Base-by-base conservation (phyloP, 2,888 invertebrate species). In the Scaptomyza flava region DNA sequence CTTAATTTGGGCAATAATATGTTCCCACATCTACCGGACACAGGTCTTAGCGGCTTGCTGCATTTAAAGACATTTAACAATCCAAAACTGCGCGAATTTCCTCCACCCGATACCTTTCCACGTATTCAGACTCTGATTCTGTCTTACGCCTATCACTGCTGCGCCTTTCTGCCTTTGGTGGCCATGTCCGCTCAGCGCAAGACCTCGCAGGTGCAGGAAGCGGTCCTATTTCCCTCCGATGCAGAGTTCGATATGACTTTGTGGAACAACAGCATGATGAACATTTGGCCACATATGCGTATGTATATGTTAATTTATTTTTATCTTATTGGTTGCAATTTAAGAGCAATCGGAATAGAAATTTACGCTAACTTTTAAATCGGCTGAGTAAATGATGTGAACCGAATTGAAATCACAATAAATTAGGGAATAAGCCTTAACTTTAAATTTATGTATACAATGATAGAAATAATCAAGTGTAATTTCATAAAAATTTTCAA, bases 61-160 rank as follows among this genome's bases (percentile, higher is more conserved):
- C 97, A 97, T 89, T 93, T 98, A 78, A 98, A 98, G 93, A 97
- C 97, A 33, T 98, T 97, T 93, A 97, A 98, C 93, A 98, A 98
- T 93, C 96, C 96, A 0, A 94, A 95, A 77, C 93, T 98, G 72
- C 93, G 95, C 43, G 96, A 96, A 86, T 98, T 98, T 92, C 98
- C 98, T 33, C 94, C 96, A 1, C 96, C 98, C 0, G 96, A 96
- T 73, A 94, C 95, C 57, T 97, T 98, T 92, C 98, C 98, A 0
- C 93, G 96, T 36, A 96, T 98, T 72, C 92, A 96, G 93, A 96
- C 95, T 11, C 93, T 98, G 89, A 95, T 96, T 42, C 93, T 98
- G 41, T 96, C 98, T 1, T 98, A 98, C 92, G 98, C 98, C 77
- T 99, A 98, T 93, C 98, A 99, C 91, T 99, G 98, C 93, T 98